These are phyloP conservation scores for Akabosia matsudoensis DNA, from an alignment of 1,140 invertebrate genomes.

Conservation along the genomic window DNA sequence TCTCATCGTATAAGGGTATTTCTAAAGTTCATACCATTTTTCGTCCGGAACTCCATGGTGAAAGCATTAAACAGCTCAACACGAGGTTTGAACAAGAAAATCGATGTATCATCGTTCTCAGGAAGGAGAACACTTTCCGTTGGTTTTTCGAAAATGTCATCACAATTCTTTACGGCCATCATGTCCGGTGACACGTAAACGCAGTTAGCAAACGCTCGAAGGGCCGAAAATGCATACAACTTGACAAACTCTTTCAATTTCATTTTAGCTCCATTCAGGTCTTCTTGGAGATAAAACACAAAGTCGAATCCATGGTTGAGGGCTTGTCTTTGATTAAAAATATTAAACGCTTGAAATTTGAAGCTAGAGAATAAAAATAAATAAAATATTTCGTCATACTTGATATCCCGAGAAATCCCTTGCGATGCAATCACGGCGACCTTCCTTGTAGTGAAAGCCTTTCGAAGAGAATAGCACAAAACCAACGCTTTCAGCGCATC, in stretches of 20 bases:
- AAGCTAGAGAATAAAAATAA: too few relatives aligned
- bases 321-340: not conserved
- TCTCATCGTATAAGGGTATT: too few relatives aligned
- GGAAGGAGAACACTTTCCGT: not conserved
- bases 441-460: not conserved
- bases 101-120: not conserved
- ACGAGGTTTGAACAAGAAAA: not conserved
- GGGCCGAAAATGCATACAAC: not conserved
- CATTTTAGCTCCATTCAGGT: not conserved
- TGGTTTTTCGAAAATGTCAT: not conserved
- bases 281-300: not conserved
- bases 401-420: not conserved
- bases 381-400: too few relatives aligned
- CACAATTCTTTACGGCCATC: not conserved
- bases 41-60: too few relatives aligned
- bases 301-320: slow-evolving; percentile 4
- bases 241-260: not conserved
- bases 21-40: not conserved
- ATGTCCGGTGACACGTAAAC: not conserved
- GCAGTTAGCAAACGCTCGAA: not conserved
- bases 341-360: too few relatives aligned
- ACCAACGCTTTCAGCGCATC: not conserved
- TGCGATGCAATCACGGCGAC: not conserved
- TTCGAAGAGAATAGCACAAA: not conserved
- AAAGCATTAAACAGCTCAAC: not conserved